Evolutionary conservation across 1,140 invertebrate genomes (phyloP), one percentile per base, ranked within the genome.

Genomic region (Caenorhabditis inopinata): DNA sequence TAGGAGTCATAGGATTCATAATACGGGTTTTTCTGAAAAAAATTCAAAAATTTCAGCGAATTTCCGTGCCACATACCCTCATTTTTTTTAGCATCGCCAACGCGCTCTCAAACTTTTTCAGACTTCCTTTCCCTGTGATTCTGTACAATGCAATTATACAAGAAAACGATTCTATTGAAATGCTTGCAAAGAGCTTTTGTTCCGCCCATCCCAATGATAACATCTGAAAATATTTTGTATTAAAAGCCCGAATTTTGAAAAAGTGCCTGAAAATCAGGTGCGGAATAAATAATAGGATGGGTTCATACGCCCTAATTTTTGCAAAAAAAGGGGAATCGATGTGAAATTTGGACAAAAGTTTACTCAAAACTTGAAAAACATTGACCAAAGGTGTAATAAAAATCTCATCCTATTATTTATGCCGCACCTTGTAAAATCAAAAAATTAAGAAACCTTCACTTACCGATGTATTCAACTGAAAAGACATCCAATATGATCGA

Each of bases 91-190:
- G n/a, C 32, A 9, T 29, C 12, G 23, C 58, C 1, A 68, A 3
- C 11, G 32, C 32, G 0, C 38, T 16, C n/a, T 68, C 58, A 11
- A 68, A 68, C 23, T 11, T 38, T 21, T 42, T 42, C 32, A 68
- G 9, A 2, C 29, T 38, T 0, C n/a, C 58, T 6, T 38, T 42
- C 3, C 29, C 9, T 18, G 58, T 68, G 32, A 68, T 68, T 1
- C 11, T 11, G 58, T 68, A 68, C 12, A 68, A n/a, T n/a, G 58
- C 29, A 21, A 68, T 68, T 29, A 68, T 32, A 27, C 58, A 68
- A 5, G 58, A 68, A 11, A 68, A 68, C 9, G 58, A 68, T 42
- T 68, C 58, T 32, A 68, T 68, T 38, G 58, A 68, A 14, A 68
- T 38, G n/a, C 35, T 38, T 6, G 58, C 58, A 32, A 38, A 68